Percentiles rank a stretch among this genome's conserved stretches.
Evolutionary conservation across 2,888 invertebrate species (phyloP).

Genomic region (Diplolepis rosae): DNA sequence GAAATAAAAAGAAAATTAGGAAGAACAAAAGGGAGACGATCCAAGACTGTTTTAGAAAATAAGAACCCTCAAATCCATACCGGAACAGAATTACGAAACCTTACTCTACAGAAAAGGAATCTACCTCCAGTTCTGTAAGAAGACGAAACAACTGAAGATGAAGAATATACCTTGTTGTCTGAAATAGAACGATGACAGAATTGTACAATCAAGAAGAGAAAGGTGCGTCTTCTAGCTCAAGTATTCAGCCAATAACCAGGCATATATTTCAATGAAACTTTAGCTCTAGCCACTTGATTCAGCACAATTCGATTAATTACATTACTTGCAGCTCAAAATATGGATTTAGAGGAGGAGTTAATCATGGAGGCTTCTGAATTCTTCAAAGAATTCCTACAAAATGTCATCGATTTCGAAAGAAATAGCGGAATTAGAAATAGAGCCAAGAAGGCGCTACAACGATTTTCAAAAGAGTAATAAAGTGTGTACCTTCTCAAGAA

Average conservation of each 20-base stretch:
- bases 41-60: not conserved
- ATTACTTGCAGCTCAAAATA: too few relatives aligned
- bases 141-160: not conserved
- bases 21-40: not conserved
- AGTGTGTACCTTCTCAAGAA: constrained; percentile 38
- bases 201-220: too few relatives aligned
- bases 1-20: not conserved
- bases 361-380: constrained; percentile 28
- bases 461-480: constrained; percentile 21
- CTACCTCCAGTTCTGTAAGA: too few relatives aligned
- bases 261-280: too few relatives aligned
- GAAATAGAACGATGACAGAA: constrained; percentile 23
- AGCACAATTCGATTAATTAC: too few relatives aligned
- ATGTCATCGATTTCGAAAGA: not conserved
- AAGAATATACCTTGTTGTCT: not conserved
- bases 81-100: too few relatives aligned
- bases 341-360: constrained; percentile 44
- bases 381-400: not conserved
- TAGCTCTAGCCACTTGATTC: too few relatives aligned
- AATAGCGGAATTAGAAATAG: too few relatives aligned
- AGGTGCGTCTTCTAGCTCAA: too few relatives aligned
- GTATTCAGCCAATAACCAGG: too few relatives aligned
- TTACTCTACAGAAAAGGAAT: too few relatives aligned
- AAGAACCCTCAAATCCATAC: not conserved
- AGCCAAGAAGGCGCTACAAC: too few relatives aligned